Base-by-base conservation (phyloP, 2,797 vertebrate genomes). In the Sebastes vulpes region DNA sequence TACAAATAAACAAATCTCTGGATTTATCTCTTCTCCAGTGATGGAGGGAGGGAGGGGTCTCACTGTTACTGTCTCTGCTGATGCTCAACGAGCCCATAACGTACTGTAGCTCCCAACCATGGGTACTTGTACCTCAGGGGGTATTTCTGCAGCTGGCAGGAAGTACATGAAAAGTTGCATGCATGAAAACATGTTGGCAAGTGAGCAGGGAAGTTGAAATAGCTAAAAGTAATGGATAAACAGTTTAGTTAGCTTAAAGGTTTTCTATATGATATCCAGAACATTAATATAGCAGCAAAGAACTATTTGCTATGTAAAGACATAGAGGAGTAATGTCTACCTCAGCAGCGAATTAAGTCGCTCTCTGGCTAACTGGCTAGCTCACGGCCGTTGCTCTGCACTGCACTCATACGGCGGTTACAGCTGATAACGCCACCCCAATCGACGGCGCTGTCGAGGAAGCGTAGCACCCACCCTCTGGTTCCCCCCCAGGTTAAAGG, bases 1-100 rank as follows among this genome's bases (percentile, higher is more conserved):
- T 92, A 92, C 72, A 88, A 79, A 89, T 81, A 61, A 89, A 82
- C 77, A 88, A 57, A 92, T 89, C 83, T 88, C 85, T 66, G 76
- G 81, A 68, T 91, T 86, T 78, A 77, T 84, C 75, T 77, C 53
- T n/a, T 66, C 53, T 60, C 50, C 60, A 23, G 25, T 32, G 68
- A 77, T 73, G 79, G 65, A 65, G 58, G 60, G 14, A 63, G 35
- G 73, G 53, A 20, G 52, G 65, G 31, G 20, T 48, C 18, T 46
- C 11, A 5, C 71, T 76, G 54, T 65, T 28, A 25, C 69, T 20
- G 23, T 63, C 28, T 9, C 6, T 65, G 46, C 58, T 76, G 67
- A 60, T 66, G 74, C 60, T 56, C 20, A 66, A 29, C 38, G 31
- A 73, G 59, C 50, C 48, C 50, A 21, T 9, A 18, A 71, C 21